Conservation (phyloP, 2,113 vertebrate genomes). For the Ailurus styani region DNA sequence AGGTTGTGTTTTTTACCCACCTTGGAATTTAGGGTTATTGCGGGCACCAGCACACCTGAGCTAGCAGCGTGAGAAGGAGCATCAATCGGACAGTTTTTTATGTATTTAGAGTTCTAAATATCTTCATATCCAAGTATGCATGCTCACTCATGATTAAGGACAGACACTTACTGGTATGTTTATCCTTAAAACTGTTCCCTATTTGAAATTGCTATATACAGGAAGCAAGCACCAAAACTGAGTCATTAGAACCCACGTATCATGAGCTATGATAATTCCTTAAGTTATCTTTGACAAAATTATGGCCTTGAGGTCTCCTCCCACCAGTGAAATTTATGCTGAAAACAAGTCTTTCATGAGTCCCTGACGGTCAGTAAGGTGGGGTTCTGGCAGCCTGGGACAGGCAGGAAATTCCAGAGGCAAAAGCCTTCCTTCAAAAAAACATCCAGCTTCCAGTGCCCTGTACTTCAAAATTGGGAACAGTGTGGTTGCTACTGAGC, state of each 20-base stretch:
- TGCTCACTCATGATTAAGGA: background rate
- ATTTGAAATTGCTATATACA: background rate
- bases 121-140: background rate
- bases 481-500: background rate
- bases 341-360: slow-evolving; percentile 42
- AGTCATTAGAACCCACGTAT: background rate
- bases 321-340: background rate
- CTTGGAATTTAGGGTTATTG: slow-evolving; percentile 34
- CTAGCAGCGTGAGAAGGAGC: background rate
- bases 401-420: slow-evolving; percentile 49
- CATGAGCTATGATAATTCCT: background rate
- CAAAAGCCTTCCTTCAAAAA: slow-evolving; percentile 12
- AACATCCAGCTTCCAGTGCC: background rate
- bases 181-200: background rate
- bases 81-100: slow-evolving; percentile 16
- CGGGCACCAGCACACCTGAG: slow-evolving; percentile 18
- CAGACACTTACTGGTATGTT: background rate
- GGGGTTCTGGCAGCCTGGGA: background rate
- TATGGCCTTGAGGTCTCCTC: background rate
- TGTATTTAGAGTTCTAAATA: slow-evolving; percentile 53
- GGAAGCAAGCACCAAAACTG: slow-evolving; percentile 25
- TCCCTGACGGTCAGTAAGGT: slow-evolving; percentile 38
- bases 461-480: background rate
- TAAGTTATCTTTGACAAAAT: background rate
- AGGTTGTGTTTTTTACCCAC: background rate